Base-by-base conservation (phyloP, 1,140 invertebrate genomes). In the Orchesella cincta region DNA sequence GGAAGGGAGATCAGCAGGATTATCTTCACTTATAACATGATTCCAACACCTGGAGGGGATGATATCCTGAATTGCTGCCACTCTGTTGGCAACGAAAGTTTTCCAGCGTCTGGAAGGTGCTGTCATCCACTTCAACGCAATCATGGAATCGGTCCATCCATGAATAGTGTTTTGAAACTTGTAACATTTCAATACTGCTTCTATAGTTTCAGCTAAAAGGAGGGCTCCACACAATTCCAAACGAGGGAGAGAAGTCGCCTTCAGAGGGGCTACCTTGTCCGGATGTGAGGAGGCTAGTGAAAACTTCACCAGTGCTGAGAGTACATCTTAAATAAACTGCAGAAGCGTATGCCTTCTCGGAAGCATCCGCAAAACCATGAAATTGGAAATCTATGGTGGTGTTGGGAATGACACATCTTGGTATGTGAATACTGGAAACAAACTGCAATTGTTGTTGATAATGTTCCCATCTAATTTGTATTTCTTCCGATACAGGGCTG, bases 221-320 rank as follows among this genome's bases (percentile, higher is more conserved):
- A 39, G 1, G 1, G 78, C 78, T 33, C 23, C 83, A 36, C 81
- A 83, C 1, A 83, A 77, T 62, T 83, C 83, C 18, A 83, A 52
- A 20, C 83, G 31, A 12, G 82, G 81, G 1, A 83, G 18, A 29
- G 80, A 73, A 0, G 78, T 51, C 5, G 34, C 75, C 20, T 79
- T 78, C 20, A 77, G 35, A 16, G 81, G 81, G 5, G 78, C 71
- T 0, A 82, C 81, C 26, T 76, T 74, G 0, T 79, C 79, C 73
- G 2, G 81, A 83, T 82, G 31, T 57, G 8, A 57, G 31, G 5
- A 67, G 23, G n/a, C 23, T 57, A 12, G 26, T 26, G 8, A 12
- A 18, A 16, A 57, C 54, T 8, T 3, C 54, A 18, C 54, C 54
- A 57, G 5, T 46, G 39, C 12, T 5, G 3, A 23, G 8, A 26